A percentile compares a stretch with the other conserved stretches of the same genome.
Conservation (phyloP, 2,888 invertebrate species). For the Diarsia rubi region DNA sequence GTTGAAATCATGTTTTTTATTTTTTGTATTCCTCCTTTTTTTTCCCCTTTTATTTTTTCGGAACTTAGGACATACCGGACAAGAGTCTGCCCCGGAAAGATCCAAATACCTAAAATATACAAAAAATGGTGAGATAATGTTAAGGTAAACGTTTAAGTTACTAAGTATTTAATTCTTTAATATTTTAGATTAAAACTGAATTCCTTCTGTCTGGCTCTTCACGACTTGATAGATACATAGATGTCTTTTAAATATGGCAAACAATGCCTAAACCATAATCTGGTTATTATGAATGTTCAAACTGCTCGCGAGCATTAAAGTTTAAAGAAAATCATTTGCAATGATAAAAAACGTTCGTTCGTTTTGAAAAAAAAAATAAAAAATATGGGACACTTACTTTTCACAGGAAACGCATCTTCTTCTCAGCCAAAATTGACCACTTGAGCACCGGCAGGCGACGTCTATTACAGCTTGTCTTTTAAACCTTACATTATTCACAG, state of each 20-base stretch:
- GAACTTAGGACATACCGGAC: background rate
- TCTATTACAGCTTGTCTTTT: background rate
- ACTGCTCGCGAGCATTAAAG: too few relatives aligned
- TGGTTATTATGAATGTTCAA: background rate
- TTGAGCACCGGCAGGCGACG: background rate
- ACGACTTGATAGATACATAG: background rate
- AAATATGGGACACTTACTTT: constrained; percentile 1
- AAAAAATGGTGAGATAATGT: background rate
- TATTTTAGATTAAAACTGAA: background rate
- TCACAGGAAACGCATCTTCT: background rate
- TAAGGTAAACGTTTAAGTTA: background rate
- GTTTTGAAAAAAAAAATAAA: too few relatives aligned
- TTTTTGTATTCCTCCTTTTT: background rate
- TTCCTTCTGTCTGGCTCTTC: background rate
- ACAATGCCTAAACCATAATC: background rate
- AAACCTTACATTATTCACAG: background rate
- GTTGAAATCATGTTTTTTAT: background rate
- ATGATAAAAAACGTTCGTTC: too few relatives aligned
- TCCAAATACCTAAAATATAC: background rate
- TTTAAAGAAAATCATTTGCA: too few relatives aligned
- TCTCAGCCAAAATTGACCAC: background rate
- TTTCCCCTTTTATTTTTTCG: background rate
- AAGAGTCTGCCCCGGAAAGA: background rate
- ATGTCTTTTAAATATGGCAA: background rate
- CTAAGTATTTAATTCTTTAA: background rate